These are phyloP conservation scores for Uloborus plumipes DNA, from an alignment of 2,888 invertebrate genomes.

Conservation along the genomic window DNA sequence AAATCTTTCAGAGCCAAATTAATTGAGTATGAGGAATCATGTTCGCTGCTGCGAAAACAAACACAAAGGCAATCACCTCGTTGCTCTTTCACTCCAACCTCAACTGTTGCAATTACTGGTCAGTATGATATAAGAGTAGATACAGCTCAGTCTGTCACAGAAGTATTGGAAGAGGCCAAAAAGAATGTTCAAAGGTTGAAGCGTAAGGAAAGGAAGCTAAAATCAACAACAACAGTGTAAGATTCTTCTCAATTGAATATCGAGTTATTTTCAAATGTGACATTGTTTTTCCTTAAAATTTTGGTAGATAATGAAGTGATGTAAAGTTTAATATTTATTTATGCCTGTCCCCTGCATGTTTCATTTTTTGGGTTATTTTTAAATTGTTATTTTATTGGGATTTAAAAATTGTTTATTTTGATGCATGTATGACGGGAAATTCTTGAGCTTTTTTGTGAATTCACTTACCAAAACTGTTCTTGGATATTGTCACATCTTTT, in stretches of 20 bases:
- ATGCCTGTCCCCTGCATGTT: too few relatives aligned
- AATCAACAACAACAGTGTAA: background rate
- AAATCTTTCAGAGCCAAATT: slow-evolving; percentile 78
- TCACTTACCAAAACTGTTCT: too few relatives aligned
- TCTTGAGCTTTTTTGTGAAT: too few relatives aligned
- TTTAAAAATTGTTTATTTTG: too few relatives aligned
- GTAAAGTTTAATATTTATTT: too few relatives aligned
- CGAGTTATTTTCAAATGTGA: background rate
- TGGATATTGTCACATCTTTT: too few relatives aligned
- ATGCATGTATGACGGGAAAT: too few relatives aligned
- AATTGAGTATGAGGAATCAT: slow-evolving; percentile 86
- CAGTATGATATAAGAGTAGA: slow-evolving; percentile 67
- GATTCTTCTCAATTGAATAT: background rate
- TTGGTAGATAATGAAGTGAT: too few relatives aligned
- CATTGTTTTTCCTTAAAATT: background rate
- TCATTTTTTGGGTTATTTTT: too few relatives aligned
- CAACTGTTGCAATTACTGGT: slow-evolving; percentile 66
- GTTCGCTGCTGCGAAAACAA: slow-evolving; percentile 79
- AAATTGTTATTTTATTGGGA: too few relatives aligned
- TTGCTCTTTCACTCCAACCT: slow-evolving; percentile 67
- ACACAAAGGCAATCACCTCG: slow-evolving; percentile 67
- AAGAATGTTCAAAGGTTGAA: slow-evolving; percentile 77
- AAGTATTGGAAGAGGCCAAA: slow-evolving; percentile 82
- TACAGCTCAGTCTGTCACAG: slow-evolving; percentile 70
- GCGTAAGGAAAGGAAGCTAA: slow-evolving; percentile 64